Conservation (phyloP, 2,797 vertebrate genomes). For the Muraenolepis orangiensis region DNA sequence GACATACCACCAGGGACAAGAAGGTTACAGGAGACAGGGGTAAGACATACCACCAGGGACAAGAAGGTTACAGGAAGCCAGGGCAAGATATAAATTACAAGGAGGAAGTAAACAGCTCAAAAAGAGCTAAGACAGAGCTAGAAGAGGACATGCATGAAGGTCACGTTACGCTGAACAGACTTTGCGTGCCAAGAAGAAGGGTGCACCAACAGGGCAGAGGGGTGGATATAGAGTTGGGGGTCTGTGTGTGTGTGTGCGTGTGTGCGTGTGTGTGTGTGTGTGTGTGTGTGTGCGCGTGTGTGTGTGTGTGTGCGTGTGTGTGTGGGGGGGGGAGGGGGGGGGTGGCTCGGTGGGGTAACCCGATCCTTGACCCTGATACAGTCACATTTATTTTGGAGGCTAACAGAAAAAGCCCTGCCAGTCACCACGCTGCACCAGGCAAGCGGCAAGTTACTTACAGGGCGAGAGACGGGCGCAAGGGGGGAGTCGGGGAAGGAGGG, state of each 20-base stretch:
- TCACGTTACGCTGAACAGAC: background rate
- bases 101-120: constrained; percentile 32
- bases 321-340: too few relatives aligned
- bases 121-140: constrained; percentile 17
- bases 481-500: too few relatives aligned
- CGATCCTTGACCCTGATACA: constrained; percentile 64
- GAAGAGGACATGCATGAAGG: background rate
- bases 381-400: constrained; percentile 71
- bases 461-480: constrained; percentile 14
- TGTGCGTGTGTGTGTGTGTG: too few relatives aligned
- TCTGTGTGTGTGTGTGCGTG: too few relatives aligned
- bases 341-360: constrained; percentile 44
- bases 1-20: constrained; percentile 6
- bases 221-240: constrained; percentile 9
- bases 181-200: constrained; percentile 1
- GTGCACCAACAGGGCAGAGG: constrained; percentile 4
- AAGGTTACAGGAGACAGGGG: constrained; percentile 39
- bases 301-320: too few relatives aligned
- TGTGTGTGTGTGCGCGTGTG: too few relatives aligned
- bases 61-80: constrained; percentile 41
- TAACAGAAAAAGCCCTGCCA: constrained; percentile 65
- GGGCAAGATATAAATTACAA: constrained; percentile 25
- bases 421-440: constrained; percentile 61
- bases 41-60: constrained; percentile 24
- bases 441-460: background rate